Evolutionary conservation across 2,113 vertebrate species (phyloP).

Genomic region (Dendrocopos noguchii): DNA sequence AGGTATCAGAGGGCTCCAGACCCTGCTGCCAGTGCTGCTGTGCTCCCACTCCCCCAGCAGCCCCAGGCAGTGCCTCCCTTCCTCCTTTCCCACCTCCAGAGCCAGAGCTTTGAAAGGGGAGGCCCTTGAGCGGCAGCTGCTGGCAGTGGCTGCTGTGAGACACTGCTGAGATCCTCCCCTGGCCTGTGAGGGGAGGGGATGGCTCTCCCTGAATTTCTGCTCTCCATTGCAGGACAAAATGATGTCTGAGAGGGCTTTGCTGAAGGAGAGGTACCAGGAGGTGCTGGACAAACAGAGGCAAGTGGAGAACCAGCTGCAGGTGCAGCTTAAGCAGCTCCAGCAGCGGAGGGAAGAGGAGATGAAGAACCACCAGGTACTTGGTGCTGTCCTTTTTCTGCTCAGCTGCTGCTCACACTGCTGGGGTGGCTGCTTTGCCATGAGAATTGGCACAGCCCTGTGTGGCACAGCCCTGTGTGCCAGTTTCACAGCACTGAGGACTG

Average conservation of each 20-base stretch:
- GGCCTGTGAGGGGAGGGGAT: accelerated
- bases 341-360: constrained; percentile 82
- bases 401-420: accelerated
- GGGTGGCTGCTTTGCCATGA: neutral
- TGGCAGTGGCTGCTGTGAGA: neutral
- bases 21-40: accelerated
- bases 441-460: too few relatives aligned
- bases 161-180: neutral
- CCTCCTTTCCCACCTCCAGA: accelerated
- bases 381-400: accelerated
- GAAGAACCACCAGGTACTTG: constrained; percentile 83
- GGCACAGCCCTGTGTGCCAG: neutral
- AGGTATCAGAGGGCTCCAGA: neutral
- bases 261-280: constrained; percentile 82
- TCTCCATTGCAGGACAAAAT: constrained; percentile 76
- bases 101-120: neutral
- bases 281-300: constrained; percentile 81
- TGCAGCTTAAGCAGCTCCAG: constrained; percentile 78
- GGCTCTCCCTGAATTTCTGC: neutral
- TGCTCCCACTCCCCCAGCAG: too few relatives aligned
- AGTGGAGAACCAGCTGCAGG: constrained; percentile 81
- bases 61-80: neutral
- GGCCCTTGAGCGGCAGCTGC: accelerated
- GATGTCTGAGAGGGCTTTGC: constrained; percentile 75
- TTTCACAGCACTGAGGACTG: too few relatives aligned